A percentile compares a stretch with the other conserved stretches of the same genome.
Conservation (phyloP, 2,113 vertebrate genomes). For the Synodontis membranacea region DNA sequence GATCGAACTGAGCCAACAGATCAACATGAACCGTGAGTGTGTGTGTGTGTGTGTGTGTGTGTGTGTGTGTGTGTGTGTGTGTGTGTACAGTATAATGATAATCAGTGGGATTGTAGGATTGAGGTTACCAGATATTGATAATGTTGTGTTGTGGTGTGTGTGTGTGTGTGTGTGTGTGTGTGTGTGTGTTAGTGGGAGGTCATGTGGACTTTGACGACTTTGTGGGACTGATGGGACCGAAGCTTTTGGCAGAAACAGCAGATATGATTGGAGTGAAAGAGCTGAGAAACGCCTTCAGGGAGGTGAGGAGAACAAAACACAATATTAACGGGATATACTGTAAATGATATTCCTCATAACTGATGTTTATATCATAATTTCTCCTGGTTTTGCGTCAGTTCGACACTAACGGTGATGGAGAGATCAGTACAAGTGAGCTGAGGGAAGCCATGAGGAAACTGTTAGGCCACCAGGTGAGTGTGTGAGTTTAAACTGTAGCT, state of each 20-base stretch:
- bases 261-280: constrained; percentile 99
- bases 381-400: constrained; percentile 73
- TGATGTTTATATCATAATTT: background rate
- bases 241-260: constrained; percentile 95
- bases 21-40: constrained; percentile 97
- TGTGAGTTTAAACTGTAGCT: background rate
- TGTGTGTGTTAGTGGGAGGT: constrained; percentile 83
- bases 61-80: constrained; percentile 60
- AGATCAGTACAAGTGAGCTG: constrained; percentile 92
- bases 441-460: constrained; percentile 96
- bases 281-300: constrained; percentile 93
- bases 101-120: constrained; percentile 71
- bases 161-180: constrained; percentile 43
- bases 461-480: constrained; percentile 81
- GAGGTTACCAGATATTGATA: constrained; percentile 96
- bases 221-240: constrained; percentile 96
- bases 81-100: background rate
- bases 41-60: constrained; percentile 43
- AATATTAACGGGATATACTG: background rate
- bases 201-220: constrained; percentile 99
- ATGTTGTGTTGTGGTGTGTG: constrained; percentile 76
- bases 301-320: constrained; percentile 74
- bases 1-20: constrained; percentile 95
- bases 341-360: too few species aligned
- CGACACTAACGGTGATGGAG: constrained; percentile 94